Base-by-base conservation (phyloP, 1,140 invertebrate genomes). In the Neuroterus valhalla region DNA sequence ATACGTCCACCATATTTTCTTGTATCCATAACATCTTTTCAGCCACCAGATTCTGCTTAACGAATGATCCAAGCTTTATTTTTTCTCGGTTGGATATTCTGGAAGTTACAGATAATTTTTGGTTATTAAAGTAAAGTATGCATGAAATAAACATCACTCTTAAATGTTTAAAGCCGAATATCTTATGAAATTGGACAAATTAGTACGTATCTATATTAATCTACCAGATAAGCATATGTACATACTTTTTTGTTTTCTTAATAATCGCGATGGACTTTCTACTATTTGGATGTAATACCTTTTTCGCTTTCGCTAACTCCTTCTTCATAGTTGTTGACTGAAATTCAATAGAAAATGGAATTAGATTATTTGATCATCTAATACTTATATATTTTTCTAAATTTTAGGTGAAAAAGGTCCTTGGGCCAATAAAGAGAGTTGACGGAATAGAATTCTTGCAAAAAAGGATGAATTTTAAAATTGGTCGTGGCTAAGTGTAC, bases 11-110 rank as follows among this genome's bases (percentile, higher is more conserved):
- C 68, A 95, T 92, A 71, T 92, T 91, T 21, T 93, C 86, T 87
- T 91, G 89, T 84, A 96, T 93, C 94, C 94, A 94, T 15, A 92
- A 79, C 62, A 95, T 88, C 88, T 95, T 95, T 84, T 95, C 94
- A 66, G 93, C 93, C 38, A 94, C 85, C 50, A 95, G 79, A 81
- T 94, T 94, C 76, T 94, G 92, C 86, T 95, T 95, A 12, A 95
- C 92, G 4, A 92, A 90, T 79, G 91, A 91, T 1, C 89, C 91
- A 70, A 93, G 80, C 83, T 94, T 94, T 11, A 87, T 86, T 82
- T 94, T 93, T 66, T 94, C 92, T 84, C 93, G 93, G 75, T 92
- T 92, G 31, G 91, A 90, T 75, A 91, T 89, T 78, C 92, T 91
- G 71, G 67, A 86, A 87, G 6, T 8, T 38, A 8, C 8, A 38